A percentile compares a stretch with the other conserved stretches of the same genome.
Evolutionary conservation across 1,140 invertebrate species (phyloP).

Genomic region (Diorhabda elongata): DNA sequence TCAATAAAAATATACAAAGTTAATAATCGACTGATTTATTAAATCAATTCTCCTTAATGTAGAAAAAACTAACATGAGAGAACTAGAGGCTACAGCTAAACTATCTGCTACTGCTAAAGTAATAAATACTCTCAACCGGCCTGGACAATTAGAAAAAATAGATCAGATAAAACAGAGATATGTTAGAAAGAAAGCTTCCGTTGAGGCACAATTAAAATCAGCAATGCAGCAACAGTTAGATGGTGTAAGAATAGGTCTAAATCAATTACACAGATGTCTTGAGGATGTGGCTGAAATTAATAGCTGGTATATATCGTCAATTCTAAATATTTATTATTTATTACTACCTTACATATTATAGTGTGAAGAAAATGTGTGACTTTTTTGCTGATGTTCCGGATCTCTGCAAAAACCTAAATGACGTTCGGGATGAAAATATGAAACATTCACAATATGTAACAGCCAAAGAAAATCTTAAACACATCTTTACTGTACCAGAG

Average conservation of each 20-base stretch:
- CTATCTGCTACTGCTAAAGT: conserved; percentile 84
- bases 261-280: conserved; percentile 78
- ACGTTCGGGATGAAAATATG: conserved; percentile 88
- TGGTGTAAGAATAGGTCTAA: conserved; percentile 90
- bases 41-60: neutral
- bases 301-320: conserved; percentile 16
- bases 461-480: conserved; percentile 96
- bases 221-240: conserved; percentile 97
- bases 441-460: conserved; percentile 93
- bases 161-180: conserved; percentile 83
- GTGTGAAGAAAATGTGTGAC: conserved; percentile 59
- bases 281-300: conserved; percentile 80
- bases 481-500: conserved; percentile 96
- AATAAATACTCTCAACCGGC: conserved; percentile 88
- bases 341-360: conserved; percentile 31
- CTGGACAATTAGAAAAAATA: conserved; percentile 93
- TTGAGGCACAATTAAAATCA: conserved; percentile 96
- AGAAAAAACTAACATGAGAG: conserved; percentile 57
- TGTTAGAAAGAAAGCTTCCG: conserved; percentile 83
- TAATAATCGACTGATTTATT: no score
- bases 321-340: neutral
- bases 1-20: no score
- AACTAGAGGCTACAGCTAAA: conserved; percentile 80
- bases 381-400: conserved; percentile 64
- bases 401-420: conserved; percentile 73